These are phyloP conservation scores for Palaemon carinicauda DNA, from an alignment of 1,140 invertebrate species.

Conservation along the genomic window DNA sequence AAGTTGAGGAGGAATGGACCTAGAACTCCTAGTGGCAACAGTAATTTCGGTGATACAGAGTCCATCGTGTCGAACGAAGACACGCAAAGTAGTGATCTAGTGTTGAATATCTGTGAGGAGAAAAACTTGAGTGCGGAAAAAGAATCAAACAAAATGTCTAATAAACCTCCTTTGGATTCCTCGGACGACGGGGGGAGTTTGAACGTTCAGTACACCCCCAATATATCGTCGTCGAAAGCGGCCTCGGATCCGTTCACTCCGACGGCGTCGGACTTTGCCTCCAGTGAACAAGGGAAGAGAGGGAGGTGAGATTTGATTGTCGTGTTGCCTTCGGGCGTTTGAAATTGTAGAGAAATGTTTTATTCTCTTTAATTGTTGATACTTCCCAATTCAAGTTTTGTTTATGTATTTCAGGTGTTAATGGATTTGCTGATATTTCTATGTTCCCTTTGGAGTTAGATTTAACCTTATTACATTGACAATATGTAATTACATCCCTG, in stretches of 20 bases:
- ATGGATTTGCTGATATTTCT: neutral
- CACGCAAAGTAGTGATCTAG: conserved; percentile 47
- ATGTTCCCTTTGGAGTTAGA: neutral
- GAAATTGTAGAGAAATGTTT: too few relatives aligned
- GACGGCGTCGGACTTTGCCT: conserved; percentile 47
- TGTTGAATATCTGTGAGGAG: conserved; percentile 58
- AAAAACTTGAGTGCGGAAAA: conserved; percentile 55
- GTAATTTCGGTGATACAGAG: conserved; percentile 55
- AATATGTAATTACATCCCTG: too few relatives aligned
- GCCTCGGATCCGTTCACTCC: conserved; percentile 47
- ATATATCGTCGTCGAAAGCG: conserved; percentile 16
- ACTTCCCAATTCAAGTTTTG: neutral
- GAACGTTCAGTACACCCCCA: conserved; percentile 53
- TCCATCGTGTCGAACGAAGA: conserved; percentile 54
- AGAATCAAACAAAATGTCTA: conserved; percentile 47
- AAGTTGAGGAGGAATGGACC: conserved; percentile 48
- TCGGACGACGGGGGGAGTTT: conserved; percentile 48
- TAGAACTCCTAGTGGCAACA: conserved; percentile 53
- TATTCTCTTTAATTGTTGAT: neutral
- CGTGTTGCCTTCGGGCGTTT: neutral
- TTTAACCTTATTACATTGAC: too few relatives aligned
- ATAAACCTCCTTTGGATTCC: conserved; percentile 48
- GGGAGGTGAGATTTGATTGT: conserved; percentile 20
- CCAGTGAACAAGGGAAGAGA: conserved; percentile 39
- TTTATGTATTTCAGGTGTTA: too few relatives aligned